phyloP scores from a whole-genome alignment of 1,140 invertebrate species.

The Anastrepha ludens region DNA sequence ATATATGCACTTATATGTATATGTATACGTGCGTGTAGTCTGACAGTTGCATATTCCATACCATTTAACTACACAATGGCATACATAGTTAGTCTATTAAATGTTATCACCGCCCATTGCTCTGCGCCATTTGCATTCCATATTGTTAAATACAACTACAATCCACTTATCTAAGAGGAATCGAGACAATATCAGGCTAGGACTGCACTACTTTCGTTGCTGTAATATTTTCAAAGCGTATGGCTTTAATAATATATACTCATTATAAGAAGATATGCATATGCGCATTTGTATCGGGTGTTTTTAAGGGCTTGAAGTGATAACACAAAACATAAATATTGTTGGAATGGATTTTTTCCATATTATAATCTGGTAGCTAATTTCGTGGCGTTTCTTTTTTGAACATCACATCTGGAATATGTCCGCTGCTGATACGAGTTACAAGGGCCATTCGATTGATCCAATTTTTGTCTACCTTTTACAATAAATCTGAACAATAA shows the following conservation, averaged over 20 bases:
- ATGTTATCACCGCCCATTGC: conserved; percentile 10
- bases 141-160: not conserved
- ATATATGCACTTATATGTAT: not conserved
- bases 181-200: not conserved
- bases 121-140: not conserved
- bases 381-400: too few species aligned
- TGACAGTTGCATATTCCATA: not conserved
- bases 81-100: conserved; percentile 1
- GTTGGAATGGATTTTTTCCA: too few species aligned
- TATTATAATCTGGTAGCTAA: too few species aligned
- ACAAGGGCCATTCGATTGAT: too few species aligned
- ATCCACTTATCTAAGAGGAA: not conserved
- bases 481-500: too few species aligned
- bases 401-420: too few species aligned
- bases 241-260: not conserved
- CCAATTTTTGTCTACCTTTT: too few species aligned
- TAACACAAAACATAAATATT: too few species aligned
- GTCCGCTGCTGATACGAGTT: too few species aligned
- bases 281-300: not conserved
- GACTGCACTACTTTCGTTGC: not conserved
- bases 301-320: too few species aligned
- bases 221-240: not conserved
- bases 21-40: not conserved
- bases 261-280: not conserved
- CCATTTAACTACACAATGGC: not conserved